A percentile compares a stretch with the other conserved stretches of the same genome.
Conservation (phyloP, 2,113 vertebrate species). For the Lates calcarifer region DNA sequence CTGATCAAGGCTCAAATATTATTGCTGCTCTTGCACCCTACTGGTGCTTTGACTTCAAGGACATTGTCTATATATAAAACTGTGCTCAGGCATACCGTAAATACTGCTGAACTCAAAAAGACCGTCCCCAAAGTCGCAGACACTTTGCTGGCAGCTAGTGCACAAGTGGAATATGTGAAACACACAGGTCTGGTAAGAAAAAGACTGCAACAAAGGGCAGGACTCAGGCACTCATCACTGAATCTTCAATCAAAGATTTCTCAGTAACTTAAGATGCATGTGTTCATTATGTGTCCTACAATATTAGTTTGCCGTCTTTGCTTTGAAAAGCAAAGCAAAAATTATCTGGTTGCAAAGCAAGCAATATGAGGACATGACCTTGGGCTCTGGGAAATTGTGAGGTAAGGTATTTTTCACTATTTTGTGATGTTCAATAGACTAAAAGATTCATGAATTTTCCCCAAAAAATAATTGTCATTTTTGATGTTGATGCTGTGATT, state of each 20-base stretch:
- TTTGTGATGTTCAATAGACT: neutral
- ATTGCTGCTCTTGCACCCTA: neutral
- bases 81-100: neutral
- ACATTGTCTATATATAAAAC: neutral
- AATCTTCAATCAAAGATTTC: neutral
- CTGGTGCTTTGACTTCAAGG: neutral
- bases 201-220: neutral
- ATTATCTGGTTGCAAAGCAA: too few species aligned
- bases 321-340: neutral
- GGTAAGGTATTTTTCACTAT: neutral
- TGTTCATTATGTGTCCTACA: neutral
- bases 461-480: neutral
- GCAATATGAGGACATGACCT: neutral
- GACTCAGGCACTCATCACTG: neutral
- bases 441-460: neutral
- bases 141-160: neutral
- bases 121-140: neutral
- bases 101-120: slow-evolving; percentile 1
- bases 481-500: neutral
- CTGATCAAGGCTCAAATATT: neutral
- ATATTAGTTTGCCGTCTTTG: neutral
- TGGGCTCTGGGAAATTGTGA: neutral
- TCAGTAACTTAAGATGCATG: neutral
- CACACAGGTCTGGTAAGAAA: neutral
- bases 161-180: too few species aligned